Percentiles rank a stretch among this genome's conserved stretches.
These are phyloP conservation scores for Teleogryllus occipitalis DNA, from an alignment of 1,140 invertebrate genomes.

Conservation along the genomic window DNA sequence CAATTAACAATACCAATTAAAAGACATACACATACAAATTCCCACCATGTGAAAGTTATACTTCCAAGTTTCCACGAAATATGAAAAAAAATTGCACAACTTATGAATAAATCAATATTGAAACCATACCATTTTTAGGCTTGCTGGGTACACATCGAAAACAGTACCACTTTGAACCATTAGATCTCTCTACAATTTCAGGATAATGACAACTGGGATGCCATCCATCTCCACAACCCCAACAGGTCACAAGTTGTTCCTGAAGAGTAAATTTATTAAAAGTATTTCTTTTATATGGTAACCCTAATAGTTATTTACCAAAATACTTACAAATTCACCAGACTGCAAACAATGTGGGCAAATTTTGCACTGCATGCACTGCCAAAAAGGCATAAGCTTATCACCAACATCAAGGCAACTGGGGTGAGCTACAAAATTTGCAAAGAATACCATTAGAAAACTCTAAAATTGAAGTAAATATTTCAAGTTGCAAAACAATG, in stretches of 20 bases:
- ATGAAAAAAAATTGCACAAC: neutral
- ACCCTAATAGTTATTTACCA: neutral
- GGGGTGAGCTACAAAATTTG: constrained; percentile 45
- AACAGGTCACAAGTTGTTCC: constrained; percentile 64
- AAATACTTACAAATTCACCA: constrained; percentile 53
- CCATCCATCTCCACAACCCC: constrained; percentile 72
- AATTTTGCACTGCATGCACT: constrained; percentile 62
- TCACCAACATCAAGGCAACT: constrained; percentile 55
- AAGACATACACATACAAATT: neutral
- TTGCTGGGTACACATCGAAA: constrained; percentile 7
- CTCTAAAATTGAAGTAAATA: neutral
- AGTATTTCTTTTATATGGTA: no score
- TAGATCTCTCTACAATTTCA: constrained; percentile 2
- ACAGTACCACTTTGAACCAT: neutral
- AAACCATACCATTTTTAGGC: neutral
- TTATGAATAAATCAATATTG: neutral
- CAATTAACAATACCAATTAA: neutral
- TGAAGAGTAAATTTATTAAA: neutral
- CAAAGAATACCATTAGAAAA: constrained; percentile 19
- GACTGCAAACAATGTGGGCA: constrained; percentile 61
- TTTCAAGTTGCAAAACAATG: neutral
- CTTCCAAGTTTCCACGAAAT: neutral
- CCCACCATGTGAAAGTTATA: neutral
- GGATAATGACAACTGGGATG: constrained; percentile 59
- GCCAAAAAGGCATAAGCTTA: constrained; percentile 54